Evolutionary conservation across 2,797 vertebrate genomes (phyloP), one percentile per base, ranked within the genome.

Genomic region (Margarornis squamiger): DNA sequence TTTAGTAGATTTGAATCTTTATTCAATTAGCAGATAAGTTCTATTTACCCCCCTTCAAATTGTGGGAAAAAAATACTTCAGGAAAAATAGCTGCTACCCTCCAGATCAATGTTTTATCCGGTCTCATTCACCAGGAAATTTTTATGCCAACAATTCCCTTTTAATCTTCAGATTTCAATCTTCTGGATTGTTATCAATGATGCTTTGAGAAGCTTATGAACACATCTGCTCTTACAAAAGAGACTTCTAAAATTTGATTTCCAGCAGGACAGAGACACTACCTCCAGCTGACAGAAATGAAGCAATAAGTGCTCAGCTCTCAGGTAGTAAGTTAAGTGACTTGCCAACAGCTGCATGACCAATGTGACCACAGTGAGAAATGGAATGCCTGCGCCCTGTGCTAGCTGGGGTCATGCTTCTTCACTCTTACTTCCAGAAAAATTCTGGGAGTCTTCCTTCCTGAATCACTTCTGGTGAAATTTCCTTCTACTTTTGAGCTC

Each of bases 21-120:
- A 92, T 95, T 49, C 49, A 88, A 30, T 91, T 91, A 92, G 34
- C 34, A 75, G 54, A 91, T 88, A 80, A 36, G 72, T 59, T 88
- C 61, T 86, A 43, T 65, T 46, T 82, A 39, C 2, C 22, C 4
- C 36, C 14, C 26, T 92, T 67, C 4, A 3, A 86, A 79, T 3
- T 74, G 49, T 22, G 1, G 38, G 29, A 10, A 14, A 55, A 74
- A 54, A 82, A 52, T 73, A 32, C 39, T 72, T 76, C 57, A 22
- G 27, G 27, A 89, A 82, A 71, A 77, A 58, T n/a, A 76, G 29
- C 36, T 95, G 12, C 71, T 63, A 39, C 30, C 9, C 14, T 72
- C 52, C 80, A 75, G 32, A 73, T 62, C 23, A 43, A 55, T 12
- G 7, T 79, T 71, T 30, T 73, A 27, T 89, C 73, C 72, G 63